phyloP scores from a whole-genome alignment of 2,113 vertebrate genomes.

The Spheniscus mendiculus region DNA sequence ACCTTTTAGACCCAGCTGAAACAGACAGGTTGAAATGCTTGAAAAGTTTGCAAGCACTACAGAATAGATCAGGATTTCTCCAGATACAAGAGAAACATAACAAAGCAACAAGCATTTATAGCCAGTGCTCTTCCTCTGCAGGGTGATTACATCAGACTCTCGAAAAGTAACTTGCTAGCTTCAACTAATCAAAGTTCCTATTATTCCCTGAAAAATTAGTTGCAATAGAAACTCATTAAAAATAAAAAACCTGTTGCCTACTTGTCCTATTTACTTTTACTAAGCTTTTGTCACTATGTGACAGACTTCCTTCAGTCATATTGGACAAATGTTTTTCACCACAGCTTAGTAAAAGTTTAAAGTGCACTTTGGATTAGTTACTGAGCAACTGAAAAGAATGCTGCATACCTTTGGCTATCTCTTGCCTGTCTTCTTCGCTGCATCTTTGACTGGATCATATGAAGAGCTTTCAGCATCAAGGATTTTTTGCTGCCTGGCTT shows the following conservation, averaged over 20 bases:
- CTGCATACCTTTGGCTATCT: conserved; percentile 60
- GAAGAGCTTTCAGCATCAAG: neutral
- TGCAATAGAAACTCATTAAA: neutral
- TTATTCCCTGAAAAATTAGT: neutral
- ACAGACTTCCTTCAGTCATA: neutral
- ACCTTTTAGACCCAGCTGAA: neutral
- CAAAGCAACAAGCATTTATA: neutral
- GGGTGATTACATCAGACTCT: neutral
- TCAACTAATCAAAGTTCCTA: neutral
- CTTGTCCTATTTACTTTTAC: neutral
- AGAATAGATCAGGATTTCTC: neutral
- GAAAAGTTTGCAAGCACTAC: neutral
- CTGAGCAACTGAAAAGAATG: neutral
- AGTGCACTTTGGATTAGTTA: neutral
- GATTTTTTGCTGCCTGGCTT: conserved; percentile 59
- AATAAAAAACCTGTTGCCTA: neutral
- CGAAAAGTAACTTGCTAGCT: neutral
- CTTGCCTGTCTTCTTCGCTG: conserved; percentile 11
- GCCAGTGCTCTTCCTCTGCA: neutral
- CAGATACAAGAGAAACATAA: neutral
- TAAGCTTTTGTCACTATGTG: neutral
- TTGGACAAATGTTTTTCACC: neutral
- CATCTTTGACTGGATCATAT: neutral
- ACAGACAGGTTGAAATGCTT: neutral
- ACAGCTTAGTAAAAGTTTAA: neutral